A percentile compares a stretch with the other conserved stretches of the same genome.
These are phyloP conservation scores for Hystrix brachyura DNA, from an alignment of 2,113 vertebrate species.

Conservation along the genomic window DNA sequence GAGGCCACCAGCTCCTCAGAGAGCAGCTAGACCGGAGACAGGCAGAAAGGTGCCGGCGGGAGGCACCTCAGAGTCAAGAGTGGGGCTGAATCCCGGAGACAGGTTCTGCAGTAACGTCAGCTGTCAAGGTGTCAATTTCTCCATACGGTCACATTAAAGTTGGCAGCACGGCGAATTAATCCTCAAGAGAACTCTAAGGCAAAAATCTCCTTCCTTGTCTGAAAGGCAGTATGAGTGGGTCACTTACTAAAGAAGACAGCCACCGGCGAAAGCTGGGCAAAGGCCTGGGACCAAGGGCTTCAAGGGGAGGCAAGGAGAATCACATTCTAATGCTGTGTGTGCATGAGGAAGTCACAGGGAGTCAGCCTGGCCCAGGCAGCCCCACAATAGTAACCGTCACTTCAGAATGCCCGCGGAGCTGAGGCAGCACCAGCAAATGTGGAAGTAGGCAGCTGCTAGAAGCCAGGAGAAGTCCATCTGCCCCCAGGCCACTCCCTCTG, in stretches of 20 bases:
- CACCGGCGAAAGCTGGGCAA: neutral
- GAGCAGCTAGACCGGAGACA: neutral
- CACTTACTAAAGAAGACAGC: neutral
- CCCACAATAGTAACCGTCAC: neutral
- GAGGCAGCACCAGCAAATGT: neutral
- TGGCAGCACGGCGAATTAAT: neutral
- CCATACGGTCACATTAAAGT: no score
- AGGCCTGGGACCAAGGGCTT: neutral
- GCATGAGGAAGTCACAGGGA: accelerated
- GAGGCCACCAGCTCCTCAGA: neutral
- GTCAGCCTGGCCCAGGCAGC: accelerated
- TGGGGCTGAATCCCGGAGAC: neutral
- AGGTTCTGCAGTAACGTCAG: neutral
- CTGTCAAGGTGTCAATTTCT: neutral
- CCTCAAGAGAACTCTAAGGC: neutral
- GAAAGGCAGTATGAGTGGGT: neutral
- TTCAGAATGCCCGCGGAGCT: neutral
- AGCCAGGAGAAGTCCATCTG: neutral
- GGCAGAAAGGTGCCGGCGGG: neutral
- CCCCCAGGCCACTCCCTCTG: neutral
- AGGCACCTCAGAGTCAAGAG: neutral
- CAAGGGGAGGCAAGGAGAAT: neutral
- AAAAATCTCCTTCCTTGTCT: neutral
- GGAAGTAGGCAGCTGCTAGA: neutral
- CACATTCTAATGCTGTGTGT: no score